Evolutionary conservation across 2,113 vertebrate species (phyloP).

Genomic region (Halichoeres trimaculatus): DNA sequence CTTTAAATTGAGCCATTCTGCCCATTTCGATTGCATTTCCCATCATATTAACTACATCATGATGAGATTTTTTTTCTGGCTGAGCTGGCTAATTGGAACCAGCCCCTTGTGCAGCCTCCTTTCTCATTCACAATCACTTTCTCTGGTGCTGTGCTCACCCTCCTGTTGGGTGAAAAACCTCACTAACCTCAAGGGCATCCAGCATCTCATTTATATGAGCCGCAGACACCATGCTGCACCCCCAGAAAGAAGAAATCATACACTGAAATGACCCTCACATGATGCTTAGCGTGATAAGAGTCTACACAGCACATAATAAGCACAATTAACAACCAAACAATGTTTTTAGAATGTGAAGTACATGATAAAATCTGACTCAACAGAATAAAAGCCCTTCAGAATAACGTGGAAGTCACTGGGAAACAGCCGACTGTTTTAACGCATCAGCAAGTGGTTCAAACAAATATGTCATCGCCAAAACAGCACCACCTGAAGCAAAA

Average conservation of each 20-base stretch:
- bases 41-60: slow-evolving; percentile 25
- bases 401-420: not conserved
- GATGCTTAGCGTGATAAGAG: not conserved
- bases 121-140: slow-evolving; percentile 31
- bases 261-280: not conserved
- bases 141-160: not conserved
- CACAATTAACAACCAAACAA: not conserved
- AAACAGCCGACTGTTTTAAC: slow-evolving; percentile 2
- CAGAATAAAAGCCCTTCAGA: not conserved
- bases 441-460: slow-evolving; percentile 16
- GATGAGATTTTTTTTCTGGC: slow-evolving; percentile 17
- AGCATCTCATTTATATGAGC: slow-evolving; percentile 26
- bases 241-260: not conserved
- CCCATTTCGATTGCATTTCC: slow-evolving; percentile 27
- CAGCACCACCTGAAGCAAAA: slow-evolving; percentile 16
- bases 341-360: not conserved
- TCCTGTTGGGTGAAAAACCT: slow-evolving; percentile 13
- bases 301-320: not conserved
- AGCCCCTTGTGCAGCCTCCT: slow-evolving; percentile 3
- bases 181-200: slow-evolving; percentile 18
- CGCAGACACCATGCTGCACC: not conserved
- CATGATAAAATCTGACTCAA: slow-evolving; percentile 5
- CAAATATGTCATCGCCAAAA: slow-evolving; percentile 27
- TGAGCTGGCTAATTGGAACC: slow-evolving; percentile 19
- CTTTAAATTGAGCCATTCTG: slow-evolving; percentile 21